These are phyloP conservation scores for Rallus crepitans DNA, from an alignment of 2,797 vertebrate species.

Conservation along the genomic window DNA sequence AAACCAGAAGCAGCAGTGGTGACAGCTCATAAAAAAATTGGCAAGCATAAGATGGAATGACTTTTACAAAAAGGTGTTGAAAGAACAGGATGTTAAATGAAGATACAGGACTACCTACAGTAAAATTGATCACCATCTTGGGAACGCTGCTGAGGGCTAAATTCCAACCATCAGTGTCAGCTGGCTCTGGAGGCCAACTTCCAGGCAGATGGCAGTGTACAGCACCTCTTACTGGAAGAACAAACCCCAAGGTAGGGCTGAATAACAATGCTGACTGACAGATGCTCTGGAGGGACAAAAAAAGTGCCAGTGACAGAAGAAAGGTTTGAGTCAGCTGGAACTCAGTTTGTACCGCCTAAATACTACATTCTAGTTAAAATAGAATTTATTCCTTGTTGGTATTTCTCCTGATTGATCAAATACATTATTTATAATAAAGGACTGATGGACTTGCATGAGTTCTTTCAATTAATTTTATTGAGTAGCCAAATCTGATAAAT, in stretches of 20 bases:
- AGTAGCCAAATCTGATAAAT: slow-evolving; percentile 84
- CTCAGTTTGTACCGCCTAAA: not conserved
- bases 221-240: not conserved
- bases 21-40: not conserved
- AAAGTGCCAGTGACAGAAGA: not conserved
- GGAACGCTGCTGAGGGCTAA: not conserved
- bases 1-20: not conserved
- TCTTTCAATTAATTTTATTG: slow-evolving; percentile 84
- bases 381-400: not conserved
- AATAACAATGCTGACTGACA: not conserved
- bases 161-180: not conserved
- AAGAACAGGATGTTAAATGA: not conserved
- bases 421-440: slow-evolving; percentile 36
- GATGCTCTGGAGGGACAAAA: not conserved
- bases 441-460: slow-evolving; percentile 54
- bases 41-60: not conserved
- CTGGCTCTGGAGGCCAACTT: not conserved
- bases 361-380: not conserved
- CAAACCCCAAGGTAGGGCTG: not conserved
- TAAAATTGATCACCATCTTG: not conserved
- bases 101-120: not conserved
- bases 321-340: not conserved
- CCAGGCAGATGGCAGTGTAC: not conserved
- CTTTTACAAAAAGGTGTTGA: not conserved
- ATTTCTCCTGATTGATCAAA: not conserved